Percentiles rank a stretch among this genome's conserved stretches.
phyloP scores from a whole-genome alignment of 2,113 vertebrate genomes.

The Cygnus atratus region DNA sequence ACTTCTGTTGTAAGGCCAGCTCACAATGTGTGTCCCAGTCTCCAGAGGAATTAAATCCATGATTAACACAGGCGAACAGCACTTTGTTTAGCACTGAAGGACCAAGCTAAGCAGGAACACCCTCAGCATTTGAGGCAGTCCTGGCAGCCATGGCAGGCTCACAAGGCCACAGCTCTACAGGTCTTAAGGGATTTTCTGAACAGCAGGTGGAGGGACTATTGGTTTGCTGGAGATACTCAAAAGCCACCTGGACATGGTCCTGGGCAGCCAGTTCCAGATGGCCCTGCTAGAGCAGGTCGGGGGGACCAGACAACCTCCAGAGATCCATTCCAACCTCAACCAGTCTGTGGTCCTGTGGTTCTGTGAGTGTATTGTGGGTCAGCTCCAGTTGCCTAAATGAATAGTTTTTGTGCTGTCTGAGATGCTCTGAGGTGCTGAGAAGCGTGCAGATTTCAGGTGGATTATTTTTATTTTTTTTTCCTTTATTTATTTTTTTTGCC shows the following conservation, averaged over 20 bases:
- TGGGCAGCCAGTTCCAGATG: background rate
- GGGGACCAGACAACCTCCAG: background rate
- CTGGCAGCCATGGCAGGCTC: background rate
- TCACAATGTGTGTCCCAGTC: background rate
- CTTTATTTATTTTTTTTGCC: background rate
- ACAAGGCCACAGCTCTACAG: accelerated
- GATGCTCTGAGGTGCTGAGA: background rate
- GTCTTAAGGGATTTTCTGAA: background rate
- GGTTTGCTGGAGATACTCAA: background rate
- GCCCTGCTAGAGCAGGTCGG: too few species aligned
- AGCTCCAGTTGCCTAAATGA: background rate
- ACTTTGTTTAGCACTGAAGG: background rate
- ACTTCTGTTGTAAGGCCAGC: background rate
- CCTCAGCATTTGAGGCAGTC: background rate
- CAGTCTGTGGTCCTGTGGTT: background rate
- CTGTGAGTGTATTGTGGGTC: background rate
- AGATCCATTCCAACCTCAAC: background rate
- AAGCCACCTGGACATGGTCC: background rate
- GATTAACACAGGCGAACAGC: background rate
- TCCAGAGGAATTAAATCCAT: background rate
- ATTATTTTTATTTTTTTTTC: too few species aligned
- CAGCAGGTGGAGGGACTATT: accelerated
- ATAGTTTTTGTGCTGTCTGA: background rate
- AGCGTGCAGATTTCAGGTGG: background rate
- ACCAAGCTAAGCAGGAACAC: background rate